Conservation (phyloP, 2,888 invertebrate genomes). For the Tinea trinotella region DNA sequence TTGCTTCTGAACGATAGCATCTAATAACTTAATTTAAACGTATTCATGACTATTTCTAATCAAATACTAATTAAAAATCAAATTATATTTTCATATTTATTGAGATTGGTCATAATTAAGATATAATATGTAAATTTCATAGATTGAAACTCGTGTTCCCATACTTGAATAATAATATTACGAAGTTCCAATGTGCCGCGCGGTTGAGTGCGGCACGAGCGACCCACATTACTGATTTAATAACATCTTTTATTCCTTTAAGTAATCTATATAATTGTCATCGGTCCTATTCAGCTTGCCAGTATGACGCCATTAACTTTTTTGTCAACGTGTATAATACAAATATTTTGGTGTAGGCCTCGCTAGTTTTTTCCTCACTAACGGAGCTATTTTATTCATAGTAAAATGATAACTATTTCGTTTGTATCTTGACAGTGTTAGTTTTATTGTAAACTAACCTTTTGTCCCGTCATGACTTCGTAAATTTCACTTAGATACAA, state of each 20-base stretch:
- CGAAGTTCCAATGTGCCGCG: neutral
- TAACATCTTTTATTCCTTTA: slow-evolving; percentile 17
- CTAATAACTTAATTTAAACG: neutral
- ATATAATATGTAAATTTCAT: neutral
- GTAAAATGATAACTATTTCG: slow-evolving; percentile 1
- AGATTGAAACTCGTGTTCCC: neutral
- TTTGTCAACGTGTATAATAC: slow-evolving; percentile 11
- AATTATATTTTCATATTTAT: neutral
- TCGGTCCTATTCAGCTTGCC: slow-evolving; percentile 3
- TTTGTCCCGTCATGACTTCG: neutral
- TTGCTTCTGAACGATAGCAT: neutral
- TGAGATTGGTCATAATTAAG: neutral
- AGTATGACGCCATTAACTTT: slow-evolving; percentile 17
- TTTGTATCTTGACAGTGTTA: slow-evolving; percentile 6
- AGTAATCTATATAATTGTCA: slow-evolving; percentile 16
- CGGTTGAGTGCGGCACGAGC: slow-evolving; percentile 7
- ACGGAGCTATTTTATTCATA: neutral
- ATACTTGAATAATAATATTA: neutral
- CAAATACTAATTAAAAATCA: neutral
- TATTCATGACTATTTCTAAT: neutral
- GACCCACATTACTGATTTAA: slow-evolving; percentile 15
- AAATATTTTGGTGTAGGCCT: neutral
- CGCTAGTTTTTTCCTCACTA: neutral
- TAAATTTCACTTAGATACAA: neutral
- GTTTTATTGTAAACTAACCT: neutral